phyloP scores from a whole-genome alignment of 2,888 invertebrate genomes.

The Urechis unicinctus region DNA sequence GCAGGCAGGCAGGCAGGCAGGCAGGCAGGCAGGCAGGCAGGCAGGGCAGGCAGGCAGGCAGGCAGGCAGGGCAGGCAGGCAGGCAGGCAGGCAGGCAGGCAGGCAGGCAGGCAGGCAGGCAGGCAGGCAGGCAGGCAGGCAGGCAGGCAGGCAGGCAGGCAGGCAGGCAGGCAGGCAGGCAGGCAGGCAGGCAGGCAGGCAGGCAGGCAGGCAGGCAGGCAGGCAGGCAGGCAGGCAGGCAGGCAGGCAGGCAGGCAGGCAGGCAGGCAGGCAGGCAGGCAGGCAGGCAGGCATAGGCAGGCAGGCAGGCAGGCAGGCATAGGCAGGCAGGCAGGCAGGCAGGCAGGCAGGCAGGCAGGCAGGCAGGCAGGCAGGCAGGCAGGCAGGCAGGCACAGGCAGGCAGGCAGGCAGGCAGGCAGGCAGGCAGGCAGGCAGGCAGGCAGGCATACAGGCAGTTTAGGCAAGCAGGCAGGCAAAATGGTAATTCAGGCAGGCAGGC shows the following conservation, averaged over 20 bases:
- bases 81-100: neutral
- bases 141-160: neutral
- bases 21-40: neutral
- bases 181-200: neutral
- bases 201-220: neutral
- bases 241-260: slow-evolving; percentile 4
- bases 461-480: slow-evolving; percentile 1
- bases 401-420: slow-evolving; percentile 4
- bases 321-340: slow-evolving; percentile 3
- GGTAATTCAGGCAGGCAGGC: neutral
- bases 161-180: neutral
- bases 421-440: slow-evolving; percentile 3
- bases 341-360: slow-evolving; percentile 4
- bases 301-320: no score
- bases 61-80: neutral
- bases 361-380: slow-evolving; percentile 4
- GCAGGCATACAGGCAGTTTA: neutral
- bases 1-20: neutral
- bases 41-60: no score
- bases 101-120: neutral
- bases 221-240: neutral
- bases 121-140: neutral
- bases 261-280: slow-evolving; percentile 4
- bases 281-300: no score
- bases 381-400: no score